Conservation (phyloP, 2,888 invertebrate species). For the Agriopis marginaria region DNA sequence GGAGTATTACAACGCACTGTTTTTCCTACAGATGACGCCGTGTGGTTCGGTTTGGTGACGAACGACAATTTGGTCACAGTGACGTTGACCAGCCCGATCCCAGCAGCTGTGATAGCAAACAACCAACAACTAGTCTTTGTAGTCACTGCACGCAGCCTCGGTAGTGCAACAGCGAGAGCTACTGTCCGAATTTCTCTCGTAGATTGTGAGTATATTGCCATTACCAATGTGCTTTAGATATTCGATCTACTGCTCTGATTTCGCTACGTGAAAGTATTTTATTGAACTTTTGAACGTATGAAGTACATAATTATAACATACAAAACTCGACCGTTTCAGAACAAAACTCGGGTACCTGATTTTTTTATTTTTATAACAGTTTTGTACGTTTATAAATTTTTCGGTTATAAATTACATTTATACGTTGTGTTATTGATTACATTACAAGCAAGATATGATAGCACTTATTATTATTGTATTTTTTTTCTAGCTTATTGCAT, state of each 20-base stretch:
- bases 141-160: slow-evolving; percentile 46
- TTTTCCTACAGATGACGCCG: slow-evolving; percentile 26
- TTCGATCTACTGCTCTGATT: neutral
- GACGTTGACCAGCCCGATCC: slow-evolving; percentile 41
- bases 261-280: no score
- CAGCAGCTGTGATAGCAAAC: slow-evolving; percentile 48
- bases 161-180: slow-evolving; percentile 42
- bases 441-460: no score
- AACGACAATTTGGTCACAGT: slow-evolving; percentile 42
- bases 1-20: neutral
- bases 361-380: no score
- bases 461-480: no score
- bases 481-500: neutral
- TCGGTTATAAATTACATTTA: no score
- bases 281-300: no score
- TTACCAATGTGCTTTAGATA: neutral
- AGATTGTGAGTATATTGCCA: slow-evolving; percentile 36
- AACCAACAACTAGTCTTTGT: slow-evolving; percentile 52
- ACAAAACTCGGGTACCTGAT: no score
- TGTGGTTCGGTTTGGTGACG: slow-evolving; percentile 36
- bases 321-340: no score
- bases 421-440: no score
- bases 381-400: no score
- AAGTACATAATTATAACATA: no score
- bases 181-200: slow-evolving; percentile 48